Conservation (phyloP, 2,888 invertebrate species). For the Eupithecia tripunctaria region DNA sequence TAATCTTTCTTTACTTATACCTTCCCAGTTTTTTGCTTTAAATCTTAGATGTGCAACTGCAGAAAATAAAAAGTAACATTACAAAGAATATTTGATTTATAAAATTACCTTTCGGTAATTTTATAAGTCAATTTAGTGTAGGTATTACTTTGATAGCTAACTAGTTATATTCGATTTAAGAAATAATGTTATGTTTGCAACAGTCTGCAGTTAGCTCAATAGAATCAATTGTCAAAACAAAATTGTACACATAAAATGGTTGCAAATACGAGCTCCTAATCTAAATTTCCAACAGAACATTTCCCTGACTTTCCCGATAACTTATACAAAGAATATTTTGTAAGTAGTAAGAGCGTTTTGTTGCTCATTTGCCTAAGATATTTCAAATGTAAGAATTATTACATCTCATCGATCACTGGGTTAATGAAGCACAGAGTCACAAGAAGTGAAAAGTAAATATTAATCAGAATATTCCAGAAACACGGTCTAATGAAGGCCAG, state of each 20-base stretch:
- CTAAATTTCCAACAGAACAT: neutral
- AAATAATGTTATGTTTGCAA: too few species aligned
- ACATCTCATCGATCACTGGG: slow-evolving; percentile 56
- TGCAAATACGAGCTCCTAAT: neutral
- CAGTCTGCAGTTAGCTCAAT: too few species aligned
- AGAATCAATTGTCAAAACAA: too few species aligned
- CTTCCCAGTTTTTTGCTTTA: neutral
- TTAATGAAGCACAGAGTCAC: slow-evolving; percentile 70
- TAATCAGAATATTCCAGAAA: slow-evolving; percentile 78
- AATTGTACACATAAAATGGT: neutral
- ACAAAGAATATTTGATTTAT: neutral
- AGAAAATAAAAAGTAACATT: neutral
- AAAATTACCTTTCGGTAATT: neutral
- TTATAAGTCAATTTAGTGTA: too few species aligned
- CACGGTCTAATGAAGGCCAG: slow-evolving; percentile 75
- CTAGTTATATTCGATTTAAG: neutral
- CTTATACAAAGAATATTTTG: slow-evolving; percentile 2
- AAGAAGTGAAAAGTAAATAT: slow-evolving; percentile 80
- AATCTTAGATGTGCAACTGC: neutral
- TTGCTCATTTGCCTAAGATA: slow-evolving; percentile 2
- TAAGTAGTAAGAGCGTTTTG: neutral
- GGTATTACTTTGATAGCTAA: neutral
- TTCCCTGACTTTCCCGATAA: neutral
- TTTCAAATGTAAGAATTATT: slow-evolving; percentile 4
- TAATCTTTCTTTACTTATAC: neutral